Evolutionary conservation across 2,888 invertebrate genomes (phyloP).

Genomic region (Aphrophora alni): DNA sequence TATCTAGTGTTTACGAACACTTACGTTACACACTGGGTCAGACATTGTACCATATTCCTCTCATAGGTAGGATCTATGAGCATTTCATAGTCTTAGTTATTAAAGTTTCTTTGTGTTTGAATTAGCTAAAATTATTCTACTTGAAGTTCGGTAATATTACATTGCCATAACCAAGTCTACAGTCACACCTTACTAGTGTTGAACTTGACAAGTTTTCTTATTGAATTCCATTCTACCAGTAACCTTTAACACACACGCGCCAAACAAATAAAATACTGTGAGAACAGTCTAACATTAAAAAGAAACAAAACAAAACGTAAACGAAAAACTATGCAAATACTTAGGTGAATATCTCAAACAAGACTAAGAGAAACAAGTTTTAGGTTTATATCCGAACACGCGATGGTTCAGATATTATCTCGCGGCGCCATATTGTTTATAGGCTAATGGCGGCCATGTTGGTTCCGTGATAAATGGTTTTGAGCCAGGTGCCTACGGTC

Average conservation of each 20-base stretch:
- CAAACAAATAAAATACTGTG: background rate
- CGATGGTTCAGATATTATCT: background rate
- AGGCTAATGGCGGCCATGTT: background rate
- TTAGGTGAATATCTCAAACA: background rate
- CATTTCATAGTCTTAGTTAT: no score
- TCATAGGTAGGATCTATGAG: no score
- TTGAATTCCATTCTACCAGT: background rate
- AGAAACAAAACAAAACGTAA: no score
- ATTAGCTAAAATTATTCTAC: no score
- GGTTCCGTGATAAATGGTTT: background rate
- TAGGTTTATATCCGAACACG: background rate
- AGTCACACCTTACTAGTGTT: no score
- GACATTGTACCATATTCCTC: no score
- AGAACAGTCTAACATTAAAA: background rate
- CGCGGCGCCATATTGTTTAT: background rate
- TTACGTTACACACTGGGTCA: no score
- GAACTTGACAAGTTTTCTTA: no score
- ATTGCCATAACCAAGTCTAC: no score
- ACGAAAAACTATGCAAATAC: background rate
- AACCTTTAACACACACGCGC: background rate
- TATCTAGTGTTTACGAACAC: no score
- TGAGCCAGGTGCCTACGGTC: background rate
- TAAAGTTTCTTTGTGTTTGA: no score
- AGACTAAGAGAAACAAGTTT: background rate
- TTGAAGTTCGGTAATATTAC: no score